Base-by-base conservation (phyloP, 2,113 vertebrate genomes). In the Corvus moneduloides region DNA sequence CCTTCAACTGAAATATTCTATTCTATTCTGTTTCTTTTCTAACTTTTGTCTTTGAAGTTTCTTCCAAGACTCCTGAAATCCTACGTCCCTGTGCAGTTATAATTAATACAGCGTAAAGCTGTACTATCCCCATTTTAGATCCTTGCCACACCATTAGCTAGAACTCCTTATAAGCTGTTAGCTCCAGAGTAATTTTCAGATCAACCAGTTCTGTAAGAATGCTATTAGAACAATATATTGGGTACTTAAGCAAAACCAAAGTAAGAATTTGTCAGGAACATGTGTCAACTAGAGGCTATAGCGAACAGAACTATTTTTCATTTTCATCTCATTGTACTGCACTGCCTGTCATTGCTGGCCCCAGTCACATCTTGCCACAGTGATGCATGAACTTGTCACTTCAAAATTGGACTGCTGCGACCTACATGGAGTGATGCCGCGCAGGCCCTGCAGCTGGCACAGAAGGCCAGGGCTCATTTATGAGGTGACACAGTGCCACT, bases 121-220 rank as follows among this genome's bases (percentile, higher is more conserved):
- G 30, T 56, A 54, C 63, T 66, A 73, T 48, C 4, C 22, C 15
- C 21, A 20, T 72, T 80, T 87, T 49, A 84, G 16, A 73, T 64
- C 69, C 32, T 69, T 69, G 72, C 56, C 19, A 73, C 18, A 69
- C 41, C 39, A 67, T 52, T 79, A 91, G 14, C 54, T 76, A 81
- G 41, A 84, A 37, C 7, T 73, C 35, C 26, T 74, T 43, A 51
- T 20, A 72, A 86, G 21, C 69, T 64, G 11, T 49, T 61, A 91
- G 21, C 24, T 93, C 39, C 72, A 72, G 37, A 64, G 23, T 20
- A 28, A 79, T 84, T 81, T 91, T 94, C 73, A 91, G 41, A 88
- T 67, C 66, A 79, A 62, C 28, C 22, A 43, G 13, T 54, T 55
- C 66, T 41, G 56, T 69, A 71, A 75, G 62, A 92, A 52, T 9